A percentile compares a stretch with the other conserved stretches of the same genome.
These are phyloP conservation scores for Chionomys nivalis DNA, from an alignment of 2,113 vertebrate genomes.

Conservation along the genomic window DNA sequence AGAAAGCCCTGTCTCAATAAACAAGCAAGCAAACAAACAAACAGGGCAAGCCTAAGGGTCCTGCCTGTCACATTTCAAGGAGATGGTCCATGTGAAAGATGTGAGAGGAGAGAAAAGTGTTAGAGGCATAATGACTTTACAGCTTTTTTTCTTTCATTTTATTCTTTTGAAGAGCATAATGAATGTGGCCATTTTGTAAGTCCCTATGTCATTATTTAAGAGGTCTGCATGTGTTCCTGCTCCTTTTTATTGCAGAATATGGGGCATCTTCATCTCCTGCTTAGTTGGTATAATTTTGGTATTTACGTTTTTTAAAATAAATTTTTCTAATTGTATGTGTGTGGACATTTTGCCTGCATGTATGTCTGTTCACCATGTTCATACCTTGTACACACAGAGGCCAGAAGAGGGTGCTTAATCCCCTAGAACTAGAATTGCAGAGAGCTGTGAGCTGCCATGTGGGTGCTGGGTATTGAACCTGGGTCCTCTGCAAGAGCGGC, in stretches of 20 bases:
- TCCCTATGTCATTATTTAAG: not conserved
- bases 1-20: not conserved
- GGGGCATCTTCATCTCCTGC: not conserved
- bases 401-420: not conserved
- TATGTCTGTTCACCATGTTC: not conserved
- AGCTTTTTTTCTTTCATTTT: slow-evolving; percentile 32
- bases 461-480: not conserved
- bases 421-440: not conserved
- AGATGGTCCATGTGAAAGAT: not conserved
- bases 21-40: not conserved
- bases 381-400: not conserved
- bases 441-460: not conserved
- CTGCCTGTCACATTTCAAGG: not conserved
- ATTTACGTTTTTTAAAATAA: not conserved
- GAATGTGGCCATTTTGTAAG: not conserved
- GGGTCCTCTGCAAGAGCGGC: not conserved
- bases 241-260: not conserved
- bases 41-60: not conserved
- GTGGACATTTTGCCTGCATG: not conserved
- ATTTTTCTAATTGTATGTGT: not conserved
- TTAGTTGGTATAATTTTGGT: not conserved
- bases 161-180: slow-evolving; percentile 37
- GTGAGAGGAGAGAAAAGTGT: not conserved
- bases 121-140: not conserved
- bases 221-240: not conserved